Base-by-base conservation (phyloP, 2,888 invertebrate genomes). In the Eristalis tenax region DNA sequence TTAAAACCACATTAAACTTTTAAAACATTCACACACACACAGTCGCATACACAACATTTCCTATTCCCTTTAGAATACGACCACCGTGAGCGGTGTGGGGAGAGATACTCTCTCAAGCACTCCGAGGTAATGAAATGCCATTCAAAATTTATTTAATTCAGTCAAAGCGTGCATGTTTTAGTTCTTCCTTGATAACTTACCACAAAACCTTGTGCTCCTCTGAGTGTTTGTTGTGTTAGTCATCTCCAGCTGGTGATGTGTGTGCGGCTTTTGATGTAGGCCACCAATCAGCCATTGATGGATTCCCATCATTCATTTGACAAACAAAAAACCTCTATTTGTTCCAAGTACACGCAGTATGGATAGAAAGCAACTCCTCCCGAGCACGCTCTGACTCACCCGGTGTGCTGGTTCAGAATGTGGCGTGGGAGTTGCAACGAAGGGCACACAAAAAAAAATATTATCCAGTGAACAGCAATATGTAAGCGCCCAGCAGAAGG, bases 101-200 rank as follows among this genome's bases (percentile, higher is more conserved):
- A 50, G 50, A 50, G 6, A 18, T n/a, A n/a, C 4, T 32, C 32
- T 32, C 50, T 18, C 50, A 18, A 50, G 50, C 50, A 50, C 50
- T 50, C 18, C 50, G 50, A 50, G 50, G 50, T 50, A 50, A 50
- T 50, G 50, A 50, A 50, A 50, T 50, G 50, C 50, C 18, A 50
- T 50, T 50, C 50, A 50, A 50, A 50, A 50, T 50, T 50, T 18
- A 50, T 50, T 50, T 50, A 50, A 50, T 50, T 50, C 50, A 50
- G 50, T 50, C 50, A 50, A 50, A 50, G 50, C 50, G 15, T 23
- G 38, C 35, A 23, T 57, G 38, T 43, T 28, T 63, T 13, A n/a
- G 32, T 22, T 74, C 61, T n/a, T 74, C 61, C 63, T 28, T 69
- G 38, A 56, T 61, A 69, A 85, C 85, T 85, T 77, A 85, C 82